phyloP scores from a whole-genome alignment of 2,113 vertebrate species.

The Hymenochirus boettgeri region DNA sequence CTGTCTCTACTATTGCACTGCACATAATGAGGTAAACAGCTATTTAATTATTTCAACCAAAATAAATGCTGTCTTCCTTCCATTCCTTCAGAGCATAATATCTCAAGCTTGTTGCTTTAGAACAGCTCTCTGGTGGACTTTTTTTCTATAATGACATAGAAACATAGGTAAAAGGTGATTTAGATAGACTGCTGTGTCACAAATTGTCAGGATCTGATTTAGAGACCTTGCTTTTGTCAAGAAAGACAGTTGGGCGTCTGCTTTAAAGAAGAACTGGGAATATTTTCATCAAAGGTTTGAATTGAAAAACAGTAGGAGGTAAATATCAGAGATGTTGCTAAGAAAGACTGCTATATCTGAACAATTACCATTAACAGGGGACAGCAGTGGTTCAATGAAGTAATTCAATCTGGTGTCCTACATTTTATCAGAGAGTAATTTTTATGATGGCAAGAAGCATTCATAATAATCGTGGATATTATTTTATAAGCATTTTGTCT shows the following conservation, averaged over 20 bases:
- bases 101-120: constrained; percentile 46
- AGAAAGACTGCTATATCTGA: constrained; percentile 70
- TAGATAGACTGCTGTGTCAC: constrained; percentile 85
- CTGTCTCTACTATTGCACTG: constrained; percentile 24
- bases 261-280: constrained; percentile 78
- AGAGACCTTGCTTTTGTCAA: constrained; percentile 79
- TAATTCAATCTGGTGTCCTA: constrained; percentile 78
- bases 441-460: constrained; percentile 61
- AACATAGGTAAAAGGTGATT: constrained; percentile 84
- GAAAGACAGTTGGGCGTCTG: constrained; percentile 77
- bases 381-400: constrained; percentile 71
- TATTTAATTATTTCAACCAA: constrained; percentile 49
- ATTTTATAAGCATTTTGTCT: constrained; percentile 19
- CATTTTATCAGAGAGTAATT: constrained; percentile 75
- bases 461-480: constrained; percentile 10
- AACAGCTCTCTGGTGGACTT: constrained; percentile 71
- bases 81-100: constrained; percentile 40
- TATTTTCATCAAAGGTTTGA: constrained; percentile 84
- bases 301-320: constrained; percentile 82
- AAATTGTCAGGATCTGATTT: constrained; percentile 91
- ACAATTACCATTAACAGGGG: constrained; percentile 79
- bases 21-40: constrained; percentile 34
- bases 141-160: constrained; percentile 75
- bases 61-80: constrained; percentile 47
- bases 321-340: constrained; percentile 78